Conservation (phyloP, 2,113 vertebrate species). For the Rattus norvegicus region GRCr8 NC_086028.1:24120501-24121000, state of each 20-base stretch:
- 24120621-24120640: neutral
- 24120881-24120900: neutral
- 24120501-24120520: neutral
- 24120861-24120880: neutral
- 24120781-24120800: neutral
- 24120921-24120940: neutral
- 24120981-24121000: neutral
- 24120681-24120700: neutral
- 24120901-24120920: neutral
- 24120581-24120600: neutral
- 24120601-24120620: neutral
- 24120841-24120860: neutral
- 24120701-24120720: neutral
- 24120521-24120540: neutral
- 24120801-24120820: neutral
- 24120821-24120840: neutral
- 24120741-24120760: neutral
- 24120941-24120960: neutral
- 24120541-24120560: neutral
- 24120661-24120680: neutral
- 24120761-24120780: accelerated
- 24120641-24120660: too few relatives aligned
- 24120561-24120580: neutral
- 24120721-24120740: neutral
- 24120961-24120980: neutral